Evolutionary conservation across 2,888 invertebrate genomes (phyloP).

Genomic region (Automeris io): DNA sequence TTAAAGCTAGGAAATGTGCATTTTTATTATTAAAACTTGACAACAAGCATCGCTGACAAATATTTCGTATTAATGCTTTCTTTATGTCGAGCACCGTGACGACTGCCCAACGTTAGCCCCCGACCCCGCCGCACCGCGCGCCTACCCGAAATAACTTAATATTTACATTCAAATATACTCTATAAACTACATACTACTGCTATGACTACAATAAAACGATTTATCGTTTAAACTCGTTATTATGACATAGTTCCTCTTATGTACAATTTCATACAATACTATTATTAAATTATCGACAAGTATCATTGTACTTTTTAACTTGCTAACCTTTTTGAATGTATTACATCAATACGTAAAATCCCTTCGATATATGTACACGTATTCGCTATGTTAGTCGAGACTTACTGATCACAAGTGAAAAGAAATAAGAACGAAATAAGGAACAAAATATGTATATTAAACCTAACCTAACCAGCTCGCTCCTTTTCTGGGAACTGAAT

Average conservation of each 20-base stretch:
- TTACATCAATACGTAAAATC: conserved; percentile 38
- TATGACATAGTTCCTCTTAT: conserved; percentile 76
- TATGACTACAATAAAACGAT: conserved; percentile 74
- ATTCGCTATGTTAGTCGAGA: conserved; percentile 66
- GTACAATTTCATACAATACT: conserved; percentile 73
- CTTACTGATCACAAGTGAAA: conserved; percentile 66
- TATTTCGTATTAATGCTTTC: background rate
- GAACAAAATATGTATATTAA: conserved; percentile 70
- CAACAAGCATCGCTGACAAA: conserved; percentile 1
- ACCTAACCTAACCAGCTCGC: conserved; percentile 59
- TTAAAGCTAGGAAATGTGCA: conserved; percentile 70
- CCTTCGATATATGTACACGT: conserved; percentile 56
- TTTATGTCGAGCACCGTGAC: conserved; percentile 2
- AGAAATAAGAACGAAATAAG: conserved; percentile 61
- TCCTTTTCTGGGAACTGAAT: conserved; percentile 37
- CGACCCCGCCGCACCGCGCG: conserved; percentile 25
- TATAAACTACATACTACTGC: conserved; percentile 65
- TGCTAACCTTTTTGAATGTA: conserved; percentile 67
- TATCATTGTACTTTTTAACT: conserved; percentile 70
- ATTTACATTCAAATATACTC: conserved; percentile 59
- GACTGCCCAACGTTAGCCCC: conserved; percentile 8
- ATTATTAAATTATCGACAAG: conserved; percentile 64
- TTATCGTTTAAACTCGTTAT: conserved; percentile 73
- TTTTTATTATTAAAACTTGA: conserved; percentile 5
- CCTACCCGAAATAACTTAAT: conserved; percentile 45